These are phyloP conservation scores for Cynoglossus semilaevis DNA, from an alignment of 2,113 vertebrate genomes.

Conservation along the genomic window DNA sequence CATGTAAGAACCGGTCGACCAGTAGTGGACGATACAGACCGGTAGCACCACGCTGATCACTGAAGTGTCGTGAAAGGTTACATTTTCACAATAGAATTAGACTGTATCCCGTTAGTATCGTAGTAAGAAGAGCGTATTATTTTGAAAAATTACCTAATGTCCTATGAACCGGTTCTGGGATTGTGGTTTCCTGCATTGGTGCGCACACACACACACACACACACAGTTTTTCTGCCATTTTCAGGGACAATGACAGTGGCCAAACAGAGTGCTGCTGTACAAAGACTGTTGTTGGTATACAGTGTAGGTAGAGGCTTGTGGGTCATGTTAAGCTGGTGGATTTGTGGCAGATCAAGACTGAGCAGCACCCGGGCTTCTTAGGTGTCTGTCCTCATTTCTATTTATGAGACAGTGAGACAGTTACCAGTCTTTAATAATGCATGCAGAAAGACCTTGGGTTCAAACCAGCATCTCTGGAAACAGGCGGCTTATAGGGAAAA, in stretches of 20 bases:
- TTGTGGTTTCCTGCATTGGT: no score
- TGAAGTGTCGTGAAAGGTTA: no score
- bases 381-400: conserved; percentile 71
- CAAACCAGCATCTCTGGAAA: conserved; percentile 67
- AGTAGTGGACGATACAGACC: no score
- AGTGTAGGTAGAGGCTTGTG: conserved; percentile 49
- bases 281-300: background rate
- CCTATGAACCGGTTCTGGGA: no score
- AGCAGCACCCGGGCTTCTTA: conserved; percentile 55
- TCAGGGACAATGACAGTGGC: conserved; percentile 18
- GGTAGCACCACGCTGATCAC: no score
- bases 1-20: no score
- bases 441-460: conserved; percentile 71
- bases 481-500: conserved; percentile 44
- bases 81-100: no score
- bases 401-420: conserved; percentile 71
- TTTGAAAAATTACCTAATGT: no score
- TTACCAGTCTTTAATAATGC: conserved; percentile 77
- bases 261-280: conserved; percentile 16
- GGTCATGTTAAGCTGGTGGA: conserved; percentile 58
- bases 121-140: no score
- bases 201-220: conserved; percentile 9
- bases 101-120: no score
- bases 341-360: conserved; percentile 65
- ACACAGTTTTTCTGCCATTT: background rate